Evolutionary conservation across 2,888 invertebrate species (phyloP), one percentile per base, ranked within the genome.

Genomic region (Tachina fera): DNA sequence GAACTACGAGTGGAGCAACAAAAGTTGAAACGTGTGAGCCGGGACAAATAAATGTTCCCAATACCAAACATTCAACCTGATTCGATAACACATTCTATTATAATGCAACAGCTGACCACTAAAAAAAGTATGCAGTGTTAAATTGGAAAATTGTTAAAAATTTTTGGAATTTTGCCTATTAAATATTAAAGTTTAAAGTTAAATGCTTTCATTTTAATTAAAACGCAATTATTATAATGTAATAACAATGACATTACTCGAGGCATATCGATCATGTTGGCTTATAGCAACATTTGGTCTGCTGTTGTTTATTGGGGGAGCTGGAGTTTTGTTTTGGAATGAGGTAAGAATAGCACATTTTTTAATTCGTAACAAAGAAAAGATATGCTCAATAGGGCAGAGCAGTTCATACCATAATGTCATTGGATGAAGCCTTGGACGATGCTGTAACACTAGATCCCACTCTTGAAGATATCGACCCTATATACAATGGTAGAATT

Each of bases 271-370:
- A 39, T 88, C 90, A 51, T 90, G 91, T 84, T 97, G 96, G 96
- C 90, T 96, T 6, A 96, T 96, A 51, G 95, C 96, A 67, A 90
- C 95, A 22, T 94, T 97, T 85, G 97, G 96, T 72, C 91, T 95
- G 51, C 90, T 95, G 74, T 93, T 96, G 61, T 95, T 96, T 90
- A 91, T 94, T 43, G 94, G 94, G 51, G 96, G 96, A 47, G 94
- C 95, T 88, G 95, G 94, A 89, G 94, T 97, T 31, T 93, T 97
- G 70, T 94, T 96, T 90, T 97, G 96, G 96, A 97, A 97, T 91
- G 98, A 98, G 95, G 97, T 97, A 93, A 88, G 16, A 56, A 45
- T 47, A 22, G 22, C 45, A 10, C 10, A 19, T 1, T n/a, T 19
- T 9, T 3, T 63, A 65, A n/a, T 56, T 49, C 31, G 9, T 22